A percentile compares a stretch with the other conserved stretches of the same genome.
Conservation (phyloP, 2,797 vertebrate genomes). For the Distichodus sexfasciatus region DNA sequence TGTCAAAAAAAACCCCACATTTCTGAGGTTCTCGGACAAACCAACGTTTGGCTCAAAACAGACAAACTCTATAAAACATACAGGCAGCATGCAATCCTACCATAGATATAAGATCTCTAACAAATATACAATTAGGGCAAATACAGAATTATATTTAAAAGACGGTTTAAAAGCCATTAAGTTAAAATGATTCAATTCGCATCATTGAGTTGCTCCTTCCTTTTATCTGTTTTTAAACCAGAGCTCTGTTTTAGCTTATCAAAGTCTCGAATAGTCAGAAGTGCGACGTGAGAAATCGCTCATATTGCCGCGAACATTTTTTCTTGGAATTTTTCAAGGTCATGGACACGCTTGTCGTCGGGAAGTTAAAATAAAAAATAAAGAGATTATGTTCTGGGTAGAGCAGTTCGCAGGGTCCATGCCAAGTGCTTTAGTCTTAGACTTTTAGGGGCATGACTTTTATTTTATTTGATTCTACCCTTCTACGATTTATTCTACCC, state of each 20-base stretch:
- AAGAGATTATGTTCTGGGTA: constrained; percentile 12
- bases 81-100: constrained; percentile 75
- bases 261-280: constrained; percentile 60
- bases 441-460: constrained; percentile 55
- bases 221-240: constrained; percentile 53
- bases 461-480: too few species aligned
- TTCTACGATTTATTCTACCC: too few species aligned
- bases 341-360: constrained; percentile 22
- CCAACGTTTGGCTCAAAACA: constrained; percentile 47
- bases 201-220: constrained; percentile 11
- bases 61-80: constrained; percentile 70
- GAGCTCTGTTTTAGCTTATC: constrained; percentile 70
- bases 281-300: constrained; percentile 52
- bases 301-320: constrained; percentile 53
- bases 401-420: constrained; percentile 61
- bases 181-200: background rate
- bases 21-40: constrained; percentile 57
- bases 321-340: constrained; percentile 12
- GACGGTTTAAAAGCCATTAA: constrained; percentile 55
- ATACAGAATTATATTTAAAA: constrained; percentile 62
- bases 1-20: constrained; percentile 42
- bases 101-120: constrained; percentile 66
- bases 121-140: constrained; percentile 69
- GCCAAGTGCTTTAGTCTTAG: constrained; percentile 70
- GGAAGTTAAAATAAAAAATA: background rate